These are phyloP conservation scores for Cephus sareptanus DNA, from an alignment of 2,888 invertebrate genomes.

Conservation along the genomic window DNA sequence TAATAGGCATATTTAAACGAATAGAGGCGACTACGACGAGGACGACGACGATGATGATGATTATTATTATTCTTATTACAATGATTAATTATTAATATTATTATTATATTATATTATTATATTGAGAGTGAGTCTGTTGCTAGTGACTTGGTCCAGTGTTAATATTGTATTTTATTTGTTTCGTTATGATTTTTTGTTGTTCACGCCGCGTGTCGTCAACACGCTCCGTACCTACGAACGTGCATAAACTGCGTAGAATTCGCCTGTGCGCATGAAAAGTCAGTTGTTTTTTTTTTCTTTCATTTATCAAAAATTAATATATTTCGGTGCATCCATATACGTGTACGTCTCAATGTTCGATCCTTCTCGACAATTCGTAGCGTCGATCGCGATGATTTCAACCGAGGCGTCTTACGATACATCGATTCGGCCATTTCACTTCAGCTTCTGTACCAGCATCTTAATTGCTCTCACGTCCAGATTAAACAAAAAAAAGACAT, in stretches of 20 bases:
- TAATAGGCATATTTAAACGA: slow-evolving; percentile 46
- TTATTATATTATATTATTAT: slow-evolving; percentile 47
- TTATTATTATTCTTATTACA: slow-evolving; percentile 24
- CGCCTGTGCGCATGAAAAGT: slow-evolving; percentile 14
- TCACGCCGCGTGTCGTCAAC: slow-evolving; percentile 63
- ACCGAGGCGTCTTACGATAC: background rate
- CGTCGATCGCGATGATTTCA: background rate
- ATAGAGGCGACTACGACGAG: slow-evolving; percentile 23
- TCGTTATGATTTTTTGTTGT: slow-evolving; percentile 63
- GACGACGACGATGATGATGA: slow-evolving; percentile 6
- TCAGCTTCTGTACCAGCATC: background rate
- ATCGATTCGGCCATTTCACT: background rate
- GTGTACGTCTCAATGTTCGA: background rate
- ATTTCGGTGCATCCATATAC: background rate
- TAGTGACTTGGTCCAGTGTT: slow-evolving; percentile 64
- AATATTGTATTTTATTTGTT: slow-evolving; percentile 67
- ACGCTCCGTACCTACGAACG: slow-evolving; percentile 60
- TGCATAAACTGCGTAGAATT: slow-evolving; percentile 16
- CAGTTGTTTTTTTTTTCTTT: background rate
- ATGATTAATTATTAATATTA: slow-evolving; percentile 39
- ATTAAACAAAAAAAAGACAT: background rate
- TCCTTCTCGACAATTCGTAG: background rate
- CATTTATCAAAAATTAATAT: background rate
- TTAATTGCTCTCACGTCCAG: background rate
- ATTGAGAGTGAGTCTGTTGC: slow-evolving; percentile 61